phyloP scores from a whole-genome alignment of 2,797 vertebrate genomes.

The Tragopan temminckii region DNA sequence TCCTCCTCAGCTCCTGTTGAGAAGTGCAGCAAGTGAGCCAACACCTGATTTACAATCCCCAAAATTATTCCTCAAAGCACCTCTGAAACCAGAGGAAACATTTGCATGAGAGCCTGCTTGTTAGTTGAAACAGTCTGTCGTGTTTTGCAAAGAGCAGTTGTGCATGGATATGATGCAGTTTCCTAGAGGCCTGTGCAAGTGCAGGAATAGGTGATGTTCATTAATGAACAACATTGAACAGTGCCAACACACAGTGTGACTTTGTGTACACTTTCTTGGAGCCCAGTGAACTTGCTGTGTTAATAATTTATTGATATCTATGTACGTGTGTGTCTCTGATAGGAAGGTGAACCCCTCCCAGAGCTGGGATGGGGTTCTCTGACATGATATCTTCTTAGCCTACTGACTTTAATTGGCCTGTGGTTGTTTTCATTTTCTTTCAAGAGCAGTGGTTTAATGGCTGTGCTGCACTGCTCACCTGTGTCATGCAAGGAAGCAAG shows the following conservation, averaged over 20 bases:
- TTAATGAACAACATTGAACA: not conserved
- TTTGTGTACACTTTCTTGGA: not conserved
- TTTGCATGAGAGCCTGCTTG: not conserved
- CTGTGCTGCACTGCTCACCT: conserved; percentile 12
- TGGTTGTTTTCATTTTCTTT: conserved; percentile 18
- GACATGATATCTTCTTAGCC: not conserved
- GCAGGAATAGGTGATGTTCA: not conserved
- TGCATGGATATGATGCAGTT: not conserved
- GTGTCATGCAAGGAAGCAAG: conserved; percentile 1
- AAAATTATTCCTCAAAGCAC: not conserved
- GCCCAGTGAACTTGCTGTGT: not conserved
- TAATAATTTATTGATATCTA: not conserved
- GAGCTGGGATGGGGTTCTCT: not conserved
- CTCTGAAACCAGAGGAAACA: not conserved
- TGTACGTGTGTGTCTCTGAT: not conserved
- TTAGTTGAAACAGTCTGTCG: not conserved
- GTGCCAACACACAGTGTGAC: not conserved
- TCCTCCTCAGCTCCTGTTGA: not conserved
- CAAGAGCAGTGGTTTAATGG: not conserved
- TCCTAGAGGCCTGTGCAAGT: not conserved
- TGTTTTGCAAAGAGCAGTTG: not conserved
- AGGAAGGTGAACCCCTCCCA: conserved; percentile 1
- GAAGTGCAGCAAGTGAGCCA: not conserved
- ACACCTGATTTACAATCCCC: not conserved
- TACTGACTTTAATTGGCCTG: not conserved